phyloP scores from a whole-genome alignment of 1,140 invertebrate genomes.

The Galleria mellonella region DNA sequence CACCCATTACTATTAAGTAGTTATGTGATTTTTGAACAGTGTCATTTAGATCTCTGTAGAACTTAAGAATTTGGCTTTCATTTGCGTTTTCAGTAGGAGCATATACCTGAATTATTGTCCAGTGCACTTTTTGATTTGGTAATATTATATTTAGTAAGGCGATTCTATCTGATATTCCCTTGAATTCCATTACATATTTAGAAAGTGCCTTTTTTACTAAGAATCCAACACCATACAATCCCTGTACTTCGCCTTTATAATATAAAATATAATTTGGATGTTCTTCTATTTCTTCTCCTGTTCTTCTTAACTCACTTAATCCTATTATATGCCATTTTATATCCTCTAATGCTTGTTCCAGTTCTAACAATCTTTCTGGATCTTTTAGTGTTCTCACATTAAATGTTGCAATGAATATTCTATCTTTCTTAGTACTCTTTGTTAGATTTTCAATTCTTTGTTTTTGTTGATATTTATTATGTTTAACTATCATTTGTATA shows the following conservation, averaged over 20 bases:
- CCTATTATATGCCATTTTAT: constrained; percentile 25
- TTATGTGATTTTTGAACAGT: no score
- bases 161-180: constrained; percentile 17
- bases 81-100: constrained; percentile 12
- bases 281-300: constrained; percentile 17
- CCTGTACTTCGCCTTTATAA: constrained; percentile 12
- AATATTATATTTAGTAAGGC: constrained; percentile 14
- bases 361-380: constrained; percentile 14
- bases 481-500: no score
- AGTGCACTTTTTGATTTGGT: not conserved
- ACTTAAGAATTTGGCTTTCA: constrained; percentile 4
- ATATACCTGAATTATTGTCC: constrained; percentile 11
- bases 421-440: no score
- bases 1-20: no score
- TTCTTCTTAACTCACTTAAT: constrained; percentile 17
- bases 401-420: constrained; percentile 15
- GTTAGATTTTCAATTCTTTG: constrained; percentile 5
- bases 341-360: constrained; percentile 16
- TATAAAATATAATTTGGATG: constrained; percentile 18
- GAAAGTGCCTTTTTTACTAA: constrained; percentile 14
- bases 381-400: constrained; percentile 21
- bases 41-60: constrained; percentile 1
- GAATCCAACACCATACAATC: constrained; percentile 18
- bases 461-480: constrained; percentile 2
- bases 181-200: constrained; percentile 13